Percentiles rank a stretch among this genome's conserved stretches.
These are phyloP conservation scores for Anagyrus pseudococci DNA, from an alignment of 2,888 invertebrate genomes.

Conservation along the genomic window DNA sequence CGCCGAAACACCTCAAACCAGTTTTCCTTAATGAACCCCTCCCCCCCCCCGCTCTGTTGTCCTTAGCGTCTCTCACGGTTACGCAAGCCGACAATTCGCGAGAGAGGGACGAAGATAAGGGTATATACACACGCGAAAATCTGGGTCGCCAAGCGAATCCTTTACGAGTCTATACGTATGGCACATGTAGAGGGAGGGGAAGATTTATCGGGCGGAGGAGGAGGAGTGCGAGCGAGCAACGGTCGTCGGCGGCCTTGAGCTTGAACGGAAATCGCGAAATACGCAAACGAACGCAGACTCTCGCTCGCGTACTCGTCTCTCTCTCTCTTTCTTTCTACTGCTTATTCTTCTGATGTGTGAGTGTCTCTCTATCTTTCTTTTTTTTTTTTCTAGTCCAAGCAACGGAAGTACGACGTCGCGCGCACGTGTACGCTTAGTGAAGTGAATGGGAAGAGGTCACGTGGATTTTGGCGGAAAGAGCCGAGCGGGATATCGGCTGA, in stretches of 20 bases:
- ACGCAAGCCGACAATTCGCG: neutral
- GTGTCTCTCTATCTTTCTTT: neutral
- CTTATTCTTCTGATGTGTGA: too few relatives aligned
- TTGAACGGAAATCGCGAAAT: slow-evolving; percentile 37
- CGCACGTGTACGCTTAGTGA: neutral
- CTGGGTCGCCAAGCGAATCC: neutral
- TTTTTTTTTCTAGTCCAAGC: neutral
- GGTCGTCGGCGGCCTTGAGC: slow-evolving; percentile 34
- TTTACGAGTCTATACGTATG: too few relatives aligned
- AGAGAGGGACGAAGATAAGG: neutral
- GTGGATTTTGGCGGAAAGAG: too few relatives aligned
- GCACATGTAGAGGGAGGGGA: slow-evolving; percentile 4
- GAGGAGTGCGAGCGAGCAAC: slow-evolving; percentile 27
- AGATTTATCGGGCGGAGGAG: slow-evolving; percentile 24
- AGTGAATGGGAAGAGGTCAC: neutral
- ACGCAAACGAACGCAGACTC: slow-evolving; percentile 3
- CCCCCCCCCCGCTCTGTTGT: neutral
- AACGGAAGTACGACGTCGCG: neutral
- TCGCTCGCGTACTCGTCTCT: too few relatives aligned
- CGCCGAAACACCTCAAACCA: slow-evolving; percentile 21
- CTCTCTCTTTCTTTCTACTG: too few relatives aligned
- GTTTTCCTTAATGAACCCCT: slow-evolving; percentile 31
- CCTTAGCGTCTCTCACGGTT: neutral
- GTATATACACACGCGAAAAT: neutral
- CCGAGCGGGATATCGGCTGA: too few relatives aligned